Percentiles rank a stretch among this genome's conserved stretches.
Evolutionary conservation across 2,888 invertebrate species (phyloP).

Genomic region (Euplexia lucipara): DNA sequence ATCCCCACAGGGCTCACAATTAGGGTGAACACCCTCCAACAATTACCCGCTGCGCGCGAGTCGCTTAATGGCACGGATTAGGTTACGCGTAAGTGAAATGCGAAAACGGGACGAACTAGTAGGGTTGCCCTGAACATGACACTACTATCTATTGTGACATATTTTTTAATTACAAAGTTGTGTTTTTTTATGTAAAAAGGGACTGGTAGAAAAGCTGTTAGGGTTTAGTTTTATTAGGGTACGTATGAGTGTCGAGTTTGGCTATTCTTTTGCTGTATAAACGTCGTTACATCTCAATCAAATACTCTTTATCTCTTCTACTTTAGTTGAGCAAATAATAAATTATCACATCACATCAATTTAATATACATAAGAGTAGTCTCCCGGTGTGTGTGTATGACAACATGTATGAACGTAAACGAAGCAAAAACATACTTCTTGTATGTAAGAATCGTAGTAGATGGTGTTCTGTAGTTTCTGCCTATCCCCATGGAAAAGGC

Average conservation of each 20-base stretch:
- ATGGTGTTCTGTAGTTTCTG: no score
- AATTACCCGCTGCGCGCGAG: slow-evolving; percentile 82
- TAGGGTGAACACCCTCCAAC: slow-evolving; percentile 86
- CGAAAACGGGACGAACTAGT: slow-evolving; percentile 70
- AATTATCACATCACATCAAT: not conserved
- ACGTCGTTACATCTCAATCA: not conserved
- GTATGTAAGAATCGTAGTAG: no score
- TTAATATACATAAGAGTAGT: no score
- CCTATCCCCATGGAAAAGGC: no score
- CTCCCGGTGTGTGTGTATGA: no score
- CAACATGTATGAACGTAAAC: no score
- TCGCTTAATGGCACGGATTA: slow-evolving; percentile 86
- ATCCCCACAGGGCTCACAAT: slow-evolving; percentile 75
- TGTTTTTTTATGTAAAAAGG: slow-evolving; percentile 36
- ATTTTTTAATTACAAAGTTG: slow-evolving; percentile 55
- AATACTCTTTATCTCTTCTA: not conserved
- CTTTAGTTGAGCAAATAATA: not conserved
- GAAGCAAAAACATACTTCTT: no score
- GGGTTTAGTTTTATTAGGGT: slow-evolving; percentile 38
- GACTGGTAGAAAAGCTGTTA: not conserved
- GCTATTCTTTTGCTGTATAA: slow-evolving; percentile 1
- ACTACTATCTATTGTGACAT: slow-evolving; percentile 47
- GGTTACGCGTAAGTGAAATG: slow-evolving; percentile 84
- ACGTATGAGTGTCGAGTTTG: slow-evolving; percentile 6
- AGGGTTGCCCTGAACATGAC: slow-evolving; percentile 69